Conservation (phyloP, 2,888 invertebrate genomes). For the Chrysina gloriosa region DNA sequence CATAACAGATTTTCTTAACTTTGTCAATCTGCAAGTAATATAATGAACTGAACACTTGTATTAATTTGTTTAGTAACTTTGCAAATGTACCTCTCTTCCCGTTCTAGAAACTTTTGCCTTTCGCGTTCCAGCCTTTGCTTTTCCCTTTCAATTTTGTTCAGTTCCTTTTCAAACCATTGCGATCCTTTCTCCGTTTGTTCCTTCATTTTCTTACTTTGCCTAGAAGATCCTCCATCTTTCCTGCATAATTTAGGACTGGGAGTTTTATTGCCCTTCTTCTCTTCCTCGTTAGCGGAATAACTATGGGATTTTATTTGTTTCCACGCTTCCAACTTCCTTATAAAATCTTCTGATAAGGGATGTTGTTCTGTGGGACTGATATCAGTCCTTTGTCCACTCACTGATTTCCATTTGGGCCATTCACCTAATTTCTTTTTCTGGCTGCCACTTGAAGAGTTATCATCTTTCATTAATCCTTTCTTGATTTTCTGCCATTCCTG, state of each 20-base stretch:
- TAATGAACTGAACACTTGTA: not conserved
- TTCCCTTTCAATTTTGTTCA: slow-evolving; percentile 72
- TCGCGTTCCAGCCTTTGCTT: slow-evolving; percentile 72
- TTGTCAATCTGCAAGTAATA: slow-evolving; percentile 65
- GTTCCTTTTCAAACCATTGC: slow-evolving; percentile 70
- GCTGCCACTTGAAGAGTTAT: slow-evolving; percentile 30
- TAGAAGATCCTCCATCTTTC: slow-evolving; percentile 57
- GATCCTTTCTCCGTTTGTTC: slow-evolving; percentile 67
- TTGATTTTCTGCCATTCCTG: slow-evolving; percentile 87
- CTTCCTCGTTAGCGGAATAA: slow-evolving; percentile 46
- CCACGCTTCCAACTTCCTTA: slow-evolving; percentile 88
- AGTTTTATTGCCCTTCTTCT: slow-evolving; percentile 53
- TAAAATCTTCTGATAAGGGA: slow-evolving; percentile 84
- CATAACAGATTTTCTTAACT: slow-evolving; percentile 69
- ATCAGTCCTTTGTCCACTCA: slow-evolving; percentile 56
- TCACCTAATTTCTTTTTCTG: slow-evolving; percentile 68
- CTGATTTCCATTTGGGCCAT: slow-evolving; percentile 73
- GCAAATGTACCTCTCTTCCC: slow-evolving; percentile 69
- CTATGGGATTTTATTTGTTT: slow-evolving; percentile 77
- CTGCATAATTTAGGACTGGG: slow-evolving; percentile 61
- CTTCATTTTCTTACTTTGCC: slow-evolving; percentile 59
- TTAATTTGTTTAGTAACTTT: slow-evolving; percentile 41
- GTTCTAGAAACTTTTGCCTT: slow-evolving; percentile 72
- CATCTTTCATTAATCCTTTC: slow-evolving; percentile 61
- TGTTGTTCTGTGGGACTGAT: slow-evolving; percentile 68